Evolutionary conservation across 1,140 invertebrate species (phyloP).

Genomic region (Drosophila bocki): DNA sequence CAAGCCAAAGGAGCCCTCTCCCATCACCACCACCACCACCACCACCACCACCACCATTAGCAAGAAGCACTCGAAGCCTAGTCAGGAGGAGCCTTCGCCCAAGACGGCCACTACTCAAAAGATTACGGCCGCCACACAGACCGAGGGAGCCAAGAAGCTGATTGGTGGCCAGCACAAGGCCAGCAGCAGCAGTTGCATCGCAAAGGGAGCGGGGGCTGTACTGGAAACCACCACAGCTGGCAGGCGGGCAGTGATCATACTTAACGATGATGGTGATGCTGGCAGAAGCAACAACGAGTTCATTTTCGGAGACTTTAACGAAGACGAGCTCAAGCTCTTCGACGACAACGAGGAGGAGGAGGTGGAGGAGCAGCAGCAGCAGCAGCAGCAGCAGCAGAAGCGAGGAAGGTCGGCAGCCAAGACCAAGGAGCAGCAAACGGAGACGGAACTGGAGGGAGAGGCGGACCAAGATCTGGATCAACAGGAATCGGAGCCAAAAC

Average conservation of each 20-base stretch:
- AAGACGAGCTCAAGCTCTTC: conserved; percentile 80
- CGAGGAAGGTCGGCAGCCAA: not conserved
- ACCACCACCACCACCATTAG: conserved; percentile 5
- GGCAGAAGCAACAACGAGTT: conserved; percentile 72
- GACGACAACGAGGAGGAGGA: conserved; percentile 60
- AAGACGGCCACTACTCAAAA: conserved; percentile 32
- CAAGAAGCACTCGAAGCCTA: conserved; percentile 45
- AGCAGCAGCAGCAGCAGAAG: not conserved
- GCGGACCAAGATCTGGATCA: not conserved
- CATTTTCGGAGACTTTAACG: conserved; percentile 84
- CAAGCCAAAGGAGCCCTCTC: conserved; percentile 47
- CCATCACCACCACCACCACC: conserved; percentile 22
- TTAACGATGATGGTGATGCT: conserved; percentile 86
- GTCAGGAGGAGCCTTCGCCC: conserved; percentile 41
- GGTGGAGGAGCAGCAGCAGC: not conserved
- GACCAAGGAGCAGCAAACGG: conserved; percentile 40
- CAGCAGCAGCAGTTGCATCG: conserved; percentile 15
- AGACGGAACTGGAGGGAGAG: conserved; percentile 6
- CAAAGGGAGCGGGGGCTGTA: conserved; percentile 21
- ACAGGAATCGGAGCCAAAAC: not conserved
- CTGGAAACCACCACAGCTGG: conserved; percentile 9
- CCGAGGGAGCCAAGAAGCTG: conserved; percentile 55
- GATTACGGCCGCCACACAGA: conserved; percentile 63
- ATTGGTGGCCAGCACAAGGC: conserved; percentile 14
- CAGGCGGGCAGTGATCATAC: conserved; percentile 87